Evolutionary conservation across 2,888 invertebrate species (phyloP), one percentile per base, ranked within the genome.

Genomic region (Lampropteryx suffumata): DNA sequence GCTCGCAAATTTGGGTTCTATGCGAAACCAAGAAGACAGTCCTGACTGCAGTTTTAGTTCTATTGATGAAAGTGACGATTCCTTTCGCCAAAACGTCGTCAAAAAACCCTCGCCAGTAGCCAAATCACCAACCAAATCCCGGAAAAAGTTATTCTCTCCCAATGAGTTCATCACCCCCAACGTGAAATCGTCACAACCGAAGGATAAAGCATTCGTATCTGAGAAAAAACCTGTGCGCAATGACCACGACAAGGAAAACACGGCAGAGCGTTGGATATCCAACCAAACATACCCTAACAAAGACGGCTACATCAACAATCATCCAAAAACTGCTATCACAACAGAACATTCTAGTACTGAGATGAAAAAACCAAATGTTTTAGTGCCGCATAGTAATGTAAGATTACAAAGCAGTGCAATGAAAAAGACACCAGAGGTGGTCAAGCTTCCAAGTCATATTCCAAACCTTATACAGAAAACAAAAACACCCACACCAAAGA

Each of bases 31-130:
- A 37, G 65, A 64, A 7, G 74, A 79, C 29, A 79, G 76, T 34
- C 76, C 74, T 1, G 82, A 86, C 29, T 65, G 73, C 9, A 84
- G 85, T 62, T 81, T 73, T 49, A 61, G 67, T 4, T 81, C 82
- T 2, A 75, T 64, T 10, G 84, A 84, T 37, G 87, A 84, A 0
- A 87, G 84, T 43, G 86, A 88, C 43, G 74, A 75, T 52, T 86
- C 86, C 1, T 68, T 69, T 13, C 67, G 64, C 33, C 79, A 82
- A 59, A 76, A 75, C n/a, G 76, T 78, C 6, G 53, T 72, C 0
- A 72, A 74, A 29, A 78, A 78, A 48, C 67, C 68, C 12, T 64
- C 71, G 10, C 67, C 76, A 32, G 49, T 41, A 2, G 37, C 60
- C 9, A 72, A 71, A 64, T 58, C 37, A 30, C 49, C 40, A 21